A percentile compares a stretch with the other conserved stretches of the same genome.
Evolutionary conservation across 2,888 invertebrate genomes (phyloP).

Genomic region (Mythimna loreyi): DNA sequence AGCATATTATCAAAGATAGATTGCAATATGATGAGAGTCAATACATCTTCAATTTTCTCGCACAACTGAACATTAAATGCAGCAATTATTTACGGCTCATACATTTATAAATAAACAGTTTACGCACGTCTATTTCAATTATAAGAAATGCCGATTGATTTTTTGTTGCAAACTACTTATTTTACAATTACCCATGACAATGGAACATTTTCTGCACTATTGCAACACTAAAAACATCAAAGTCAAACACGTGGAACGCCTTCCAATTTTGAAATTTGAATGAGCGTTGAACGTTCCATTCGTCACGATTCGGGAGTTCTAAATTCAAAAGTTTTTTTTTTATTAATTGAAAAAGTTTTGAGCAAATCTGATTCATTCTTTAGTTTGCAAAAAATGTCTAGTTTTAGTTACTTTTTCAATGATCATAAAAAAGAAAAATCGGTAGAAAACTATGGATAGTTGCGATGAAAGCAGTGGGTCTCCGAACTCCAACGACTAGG

Average conservation of each 20-base stretch:
- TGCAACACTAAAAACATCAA: conserved; percentile 79
- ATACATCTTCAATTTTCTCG: conserved; percentile 62
- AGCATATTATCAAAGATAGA: conserved; percentile 41
- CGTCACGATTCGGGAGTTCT: conserved; percentile 80
- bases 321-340: conserved; percentile 79
- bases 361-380: conserved; percentile 46
- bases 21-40: conserved; percentile 60
- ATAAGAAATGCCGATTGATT: conserved; percentile 71
- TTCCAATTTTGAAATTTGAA: conserved; percentile 82
- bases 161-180: conserved; percentile 77
- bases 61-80: conserved; percentile 58
- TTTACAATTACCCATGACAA: conserved; percentile 81
- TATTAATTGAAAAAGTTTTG: conserved; percentile 57
- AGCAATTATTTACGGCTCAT: conserved; percentile 80
- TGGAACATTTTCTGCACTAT: conserved; percentile 81
- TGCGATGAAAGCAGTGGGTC: background rate
- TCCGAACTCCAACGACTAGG: conserved; percentile 8
- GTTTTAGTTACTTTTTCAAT: background rate
- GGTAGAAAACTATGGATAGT: too few relatives aligned
- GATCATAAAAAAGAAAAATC: conserved; percentile 18
- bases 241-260: conserved; percentile 86
- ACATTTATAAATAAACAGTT: conserved; percentile 73
- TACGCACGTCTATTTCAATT: conserved; percentile 78
- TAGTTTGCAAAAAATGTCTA: conserved; percentile 27
- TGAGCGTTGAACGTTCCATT: conserved; percentile 74